Evolutionary conservation across 2,888 invertebrate species (phyloP), one percentile per base, ranked within the genome.

Genomic region (Ctenicera cuprea): DNA sequence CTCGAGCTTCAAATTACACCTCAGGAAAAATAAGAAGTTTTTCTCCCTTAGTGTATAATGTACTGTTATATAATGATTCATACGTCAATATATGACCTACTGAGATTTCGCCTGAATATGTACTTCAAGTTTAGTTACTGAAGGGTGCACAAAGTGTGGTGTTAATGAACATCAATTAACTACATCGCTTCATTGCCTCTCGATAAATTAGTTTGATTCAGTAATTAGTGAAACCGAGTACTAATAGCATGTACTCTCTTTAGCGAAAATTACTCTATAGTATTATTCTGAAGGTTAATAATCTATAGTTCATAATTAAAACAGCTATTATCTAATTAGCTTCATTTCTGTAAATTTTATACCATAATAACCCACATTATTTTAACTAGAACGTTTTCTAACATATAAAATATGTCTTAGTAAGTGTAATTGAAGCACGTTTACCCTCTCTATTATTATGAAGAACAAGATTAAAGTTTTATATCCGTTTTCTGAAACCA

Each of bases 151-250:
- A 41, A 41, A 26, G 22, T 43, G 43, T 22, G 41, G 38, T 22
- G 54, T 54, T 66, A 66, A 66, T 54, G 54, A 66, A 66, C 54
- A 50, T 66, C 41, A 66, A 66, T 66, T 66, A 65, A 38, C 33
- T n/a, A 50, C 50, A 54, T 52, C 54, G 63, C 22, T 33, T 16
- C 50, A 54, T 52, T 66, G 63, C 22, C 48, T 30, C 30, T 33
- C 45, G 63, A 62, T 63, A 45, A 43, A 63, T 63, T 48, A 54
- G 66, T 66, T 54, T 54, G 66, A 66, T 66, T 54, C 54, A 66
- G 37, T 66, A 66, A 66, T 66, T 66, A 66, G 22, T 7, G 26
- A 52, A 54, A 37, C 66, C 66, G 20, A 37, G 50, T 52, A 20
- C 33, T 50, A 50, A 64, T 64, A 33, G 64, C 33, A 48, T 48